Conservation (phyloP, 53 echinoderm and acorn worm species). For the Henricia sp. region DNA sequence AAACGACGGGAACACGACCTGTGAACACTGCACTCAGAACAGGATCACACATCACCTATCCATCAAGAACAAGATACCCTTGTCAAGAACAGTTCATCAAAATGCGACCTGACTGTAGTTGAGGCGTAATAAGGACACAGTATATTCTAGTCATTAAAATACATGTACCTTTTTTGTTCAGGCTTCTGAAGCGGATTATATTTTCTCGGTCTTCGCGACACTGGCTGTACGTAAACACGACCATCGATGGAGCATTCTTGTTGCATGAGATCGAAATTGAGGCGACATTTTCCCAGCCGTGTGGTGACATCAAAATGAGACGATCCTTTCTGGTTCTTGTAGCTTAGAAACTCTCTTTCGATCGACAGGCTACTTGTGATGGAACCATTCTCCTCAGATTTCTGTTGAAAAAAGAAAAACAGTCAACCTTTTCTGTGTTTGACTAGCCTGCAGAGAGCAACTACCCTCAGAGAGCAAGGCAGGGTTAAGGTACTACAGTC, state of each 20-base stretch:
- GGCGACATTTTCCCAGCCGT: not conserved
- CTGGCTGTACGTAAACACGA: not conserved
- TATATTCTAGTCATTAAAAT: too few species aligned
- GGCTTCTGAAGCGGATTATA: too few species aligned
- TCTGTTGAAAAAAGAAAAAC: not conserved
- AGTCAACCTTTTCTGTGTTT: too few species aligned
- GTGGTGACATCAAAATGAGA: not conserved
- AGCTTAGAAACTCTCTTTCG: conserved; percentile 25
- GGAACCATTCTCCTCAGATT: not conserved
- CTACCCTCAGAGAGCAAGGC: not conserved
- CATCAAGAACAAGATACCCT: too few species aligned
- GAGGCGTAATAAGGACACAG: too few species aligned
- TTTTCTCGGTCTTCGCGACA: not conserved
- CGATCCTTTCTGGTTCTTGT: not conserved
- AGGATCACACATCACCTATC: too few species aligned
- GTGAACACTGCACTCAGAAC: too few species aligned
- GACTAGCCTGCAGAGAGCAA: not conserved
- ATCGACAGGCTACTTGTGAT: not conserved
- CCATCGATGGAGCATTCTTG: not conserved
- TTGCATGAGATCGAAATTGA: conserved; percentile 14
- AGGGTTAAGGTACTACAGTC: too few species aligned
- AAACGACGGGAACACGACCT: too few species aligned
- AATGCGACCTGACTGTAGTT: too few species aligned
- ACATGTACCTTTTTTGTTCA: too few species aligned
- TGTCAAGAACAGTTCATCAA: too few species aligned